These are phyloP conservation scores for Epicampocera succincta DNA, from an alignment of 2,888 invertebrate genomes.

Conservation along the genomic window DNA sequence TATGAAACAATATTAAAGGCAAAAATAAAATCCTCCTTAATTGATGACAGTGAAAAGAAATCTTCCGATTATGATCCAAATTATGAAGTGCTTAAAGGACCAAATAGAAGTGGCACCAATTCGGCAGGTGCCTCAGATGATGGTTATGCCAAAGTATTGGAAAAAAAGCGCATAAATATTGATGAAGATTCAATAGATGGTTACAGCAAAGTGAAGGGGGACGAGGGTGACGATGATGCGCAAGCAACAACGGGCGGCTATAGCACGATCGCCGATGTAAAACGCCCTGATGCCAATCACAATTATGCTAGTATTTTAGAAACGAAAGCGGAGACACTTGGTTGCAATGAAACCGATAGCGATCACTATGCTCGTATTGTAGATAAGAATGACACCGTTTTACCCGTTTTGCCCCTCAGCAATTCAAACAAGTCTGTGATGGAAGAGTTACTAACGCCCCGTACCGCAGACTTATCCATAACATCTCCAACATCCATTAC, in stretches of 20 bases:
- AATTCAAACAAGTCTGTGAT: slow-evolving; percentile 62
- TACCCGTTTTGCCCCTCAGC: slow-evolving; percentile 56
- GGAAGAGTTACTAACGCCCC: slow-evolving; percentile 64
- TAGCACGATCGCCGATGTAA: slow-evolving; percentile 78
- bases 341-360: slow-evolving; percentile 69
- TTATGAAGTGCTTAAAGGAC: slow-evolving; percentile 87
- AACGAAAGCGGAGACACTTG: slow-evolving; percentile 72
- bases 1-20: slow-evolving; percentile 85
- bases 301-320: slow-evolving; percentile 81
- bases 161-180: slow-evolving; percentile 75
- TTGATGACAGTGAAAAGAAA: slow-evolving; percentile 75
- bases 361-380: slow-evolving; percentile 78
- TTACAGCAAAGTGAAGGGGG: slow-evolving; percentile 77
- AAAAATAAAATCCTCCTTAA: slow-evolving; percentile 70
- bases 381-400: slow-evolving; percentile 68
- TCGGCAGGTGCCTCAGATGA: slow-evolving; percentile 78
- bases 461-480: slow-evolving; percentile 70
- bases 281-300: slow-evolving; percentile 75
- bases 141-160: slow-evolving; percentile 81
- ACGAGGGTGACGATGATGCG: slow-evolving; percentile 71
- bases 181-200: slow-evolving; percentile 74
- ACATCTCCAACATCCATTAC: slow-evolving; percentile 75
- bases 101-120: slow-evolving; percentile 61
- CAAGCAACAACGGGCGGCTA: slow-evolving; percentile 75
- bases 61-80: slow-evolving; percentile 88